These are phyloP conservation scores for Deilephila porcellus DNA, from an alignment of 2,888 invertebrate species.

Conservation along the genomic window DNA sequence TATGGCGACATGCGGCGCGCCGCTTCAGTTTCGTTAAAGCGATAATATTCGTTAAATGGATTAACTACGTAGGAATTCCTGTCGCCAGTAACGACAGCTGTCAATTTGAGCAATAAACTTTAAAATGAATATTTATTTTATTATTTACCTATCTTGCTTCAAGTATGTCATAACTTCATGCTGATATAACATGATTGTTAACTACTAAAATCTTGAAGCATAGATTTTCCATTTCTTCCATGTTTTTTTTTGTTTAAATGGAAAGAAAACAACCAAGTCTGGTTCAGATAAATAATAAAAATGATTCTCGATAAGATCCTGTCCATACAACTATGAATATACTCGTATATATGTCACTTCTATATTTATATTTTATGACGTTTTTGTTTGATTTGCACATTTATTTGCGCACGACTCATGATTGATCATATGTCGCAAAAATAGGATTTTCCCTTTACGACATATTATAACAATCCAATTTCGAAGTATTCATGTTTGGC, in stretches of 20 bases:
- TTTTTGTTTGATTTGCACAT: background rate
- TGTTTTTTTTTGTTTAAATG: background rate
- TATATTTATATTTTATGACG: conserved; percentile 6
- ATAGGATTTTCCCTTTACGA: too few species aligned
- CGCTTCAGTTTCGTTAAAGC: conserved; percentile 58
- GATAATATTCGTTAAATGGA: conserved; percentile 75
- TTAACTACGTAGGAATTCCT: conserved; percentile 53
- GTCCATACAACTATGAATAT: background rate
- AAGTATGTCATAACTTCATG: too few species aligned
- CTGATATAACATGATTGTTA: too few species aligned
- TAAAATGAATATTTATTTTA: background rate
- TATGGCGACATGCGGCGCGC: conserved; percentile 39
- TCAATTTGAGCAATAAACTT: conserved; percentile 7
- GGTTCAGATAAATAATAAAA: background rate
- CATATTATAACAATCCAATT: too few species aligned
- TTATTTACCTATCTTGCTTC: too few species aligned
- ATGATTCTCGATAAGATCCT: background rate
- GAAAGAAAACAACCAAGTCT: background rate
- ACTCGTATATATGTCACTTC: background rate
- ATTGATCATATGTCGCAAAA: too few species aligned
- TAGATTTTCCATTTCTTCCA: too few species aligned
- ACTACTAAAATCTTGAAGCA: too few species aligned
- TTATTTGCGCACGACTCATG: background rate
- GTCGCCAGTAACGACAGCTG: background rate
- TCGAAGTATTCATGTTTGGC: too few species aligned